These are phyloP conservation scores for Ooceraea biroi DNA, from an alignment of 1,140 invertebrate species.

Conservation along the genomic window DNA sequence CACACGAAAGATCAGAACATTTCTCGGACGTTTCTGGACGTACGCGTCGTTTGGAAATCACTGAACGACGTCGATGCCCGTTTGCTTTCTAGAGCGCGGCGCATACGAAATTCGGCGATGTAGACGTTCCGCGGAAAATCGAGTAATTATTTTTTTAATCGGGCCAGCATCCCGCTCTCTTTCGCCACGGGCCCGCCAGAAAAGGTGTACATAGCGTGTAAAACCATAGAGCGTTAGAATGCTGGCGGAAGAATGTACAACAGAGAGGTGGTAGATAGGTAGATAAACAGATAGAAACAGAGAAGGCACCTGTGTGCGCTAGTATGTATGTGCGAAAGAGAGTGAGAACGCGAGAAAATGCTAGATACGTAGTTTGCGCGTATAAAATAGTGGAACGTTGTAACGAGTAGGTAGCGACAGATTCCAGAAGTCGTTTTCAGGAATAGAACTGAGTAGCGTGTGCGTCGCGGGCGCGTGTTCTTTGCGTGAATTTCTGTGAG, in stretches of 20 bases:
- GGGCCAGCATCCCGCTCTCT: slow-evolving; percentile 57
- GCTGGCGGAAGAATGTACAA: slow-evolving; percentile 54
- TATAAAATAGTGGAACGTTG: slow-evolving; percentile 43
- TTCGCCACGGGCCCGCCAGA: slow-evolving; percentile 67
- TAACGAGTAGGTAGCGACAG: slow-evolving; percentile 39
- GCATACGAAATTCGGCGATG: slow-evolving; percentile 47
- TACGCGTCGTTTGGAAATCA: background rate
- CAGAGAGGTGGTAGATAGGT: slow-evolving; percentile 7
- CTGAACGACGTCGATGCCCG: background rate
- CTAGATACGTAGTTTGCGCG: slow-evolving; percentile 44
- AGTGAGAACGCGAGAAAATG: slow-evolving; percentile 38
- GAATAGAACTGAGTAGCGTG: slow-evolving; percentile 75
- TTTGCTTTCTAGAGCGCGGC: slow-evolving; percentile 33
- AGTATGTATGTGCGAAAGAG: background rate
- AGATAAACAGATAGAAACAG: slow-evolving; percentile 35
- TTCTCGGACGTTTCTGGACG: background rate
- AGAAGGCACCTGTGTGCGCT: background rate
- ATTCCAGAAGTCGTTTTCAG: slow-evolving; percentile 64
- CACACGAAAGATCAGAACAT: background rate
- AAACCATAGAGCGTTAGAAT: slow-evolving; percentile 47
- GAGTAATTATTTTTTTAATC: slow-evolving; percentile 70
- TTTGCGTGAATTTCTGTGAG: slow-evolving; percentile 14
- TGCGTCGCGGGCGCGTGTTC: slow-evolving; percentile 39
- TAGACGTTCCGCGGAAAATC: slow-evolving; percentile 22
- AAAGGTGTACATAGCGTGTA: slow-evolving; percentile 48